Conservation (phyloP, 2,888 invertebrate genomes). For the Heterodera filipjevi region DNA sequence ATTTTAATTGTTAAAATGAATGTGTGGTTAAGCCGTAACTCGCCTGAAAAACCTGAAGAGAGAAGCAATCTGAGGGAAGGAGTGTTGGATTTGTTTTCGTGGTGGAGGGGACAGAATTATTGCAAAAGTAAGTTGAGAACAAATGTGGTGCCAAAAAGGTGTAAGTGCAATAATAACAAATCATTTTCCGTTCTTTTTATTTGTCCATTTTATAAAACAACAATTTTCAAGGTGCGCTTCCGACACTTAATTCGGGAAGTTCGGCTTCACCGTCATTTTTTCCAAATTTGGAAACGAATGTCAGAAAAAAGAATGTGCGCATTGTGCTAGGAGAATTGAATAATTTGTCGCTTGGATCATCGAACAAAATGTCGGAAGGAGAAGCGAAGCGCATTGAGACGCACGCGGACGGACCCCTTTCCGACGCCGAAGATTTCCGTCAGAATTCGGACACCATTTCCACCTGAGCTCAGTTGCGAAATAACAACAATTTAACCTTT, state of each 20-base stretch:
- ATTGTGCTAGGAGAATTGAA: slow-evolving; percentile 24
- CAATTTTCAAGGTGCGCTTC: neutral
- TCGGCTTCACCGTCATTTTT: neutral
- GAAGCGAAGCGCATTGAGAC: neutral
- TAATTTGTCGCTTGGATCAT: neutral
- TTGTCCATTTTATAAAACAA: neutral
- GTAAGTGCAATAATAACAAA: too few relatives aligned
- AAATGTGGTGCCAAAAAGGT: too few relatives aligned
- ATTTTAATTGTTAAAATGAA: neutral
- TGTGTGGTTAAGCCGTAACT: neutral
- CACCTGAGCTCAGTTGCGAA: neutral
- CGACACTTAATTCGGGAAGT: neutral
- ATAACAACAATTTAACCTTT: neutral
- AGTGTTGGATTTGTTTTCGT: neutral
- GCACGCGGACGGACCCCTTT: neutral
- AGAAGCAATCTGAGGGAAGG: neutral
- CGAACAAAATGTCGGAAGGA: neutral
- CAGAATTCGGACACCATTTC: neutral
- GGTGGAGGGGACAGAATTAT: neutral
- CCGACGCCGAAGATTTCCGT: neutral
- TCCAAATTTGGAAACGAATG: neutral
- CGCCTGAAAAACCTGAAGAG: neutral
- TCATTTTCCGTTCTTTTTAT: neutral
- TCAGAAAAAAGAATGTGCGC: neutral
- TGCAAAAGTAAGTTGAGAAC: neutral